Conservation (phyloP, 2,113 vertebrate species). For the Esox niger region DNA sequence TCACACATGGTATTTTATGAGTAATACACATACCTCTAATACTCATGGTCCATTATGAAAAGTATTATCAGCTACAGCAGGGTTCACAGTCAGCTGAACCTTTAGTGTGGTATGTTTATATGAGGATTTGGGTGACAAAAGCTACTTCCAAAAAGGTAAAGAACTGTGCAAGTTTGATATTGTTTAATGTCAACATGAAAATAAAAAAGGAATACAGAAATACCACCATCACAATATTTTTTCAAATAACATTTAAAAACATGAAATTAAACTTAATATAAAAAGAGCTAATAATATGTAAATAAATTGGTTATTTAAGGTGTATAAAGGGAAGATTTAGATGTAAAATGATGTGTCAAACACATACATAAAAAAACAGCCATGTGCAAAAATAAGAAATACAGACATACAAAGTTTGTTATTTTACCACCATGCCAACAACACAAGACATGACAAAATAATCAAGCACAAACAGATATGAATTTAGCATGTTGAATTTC, state of each 20-base stretch:
- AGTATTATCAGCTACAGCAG: too few relatives aligned
- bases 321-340: slow-evolving; percentile 16
- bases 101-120: too few relatives aligned
- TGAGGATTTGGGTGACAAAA: too few relatives aligned
- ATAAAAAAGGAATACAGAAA: slow-evolving; percentile 4
- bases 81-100: too few relatives aligned
- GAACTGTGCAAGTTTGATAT: slow-evolving; percentile 2
- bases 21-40: too few relatives aligned
- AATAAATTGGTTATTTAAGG: slow-evolving; percentile 33
- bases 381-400: slow-evolving; percentile 16
- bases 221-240: slow-evolving; percentile 1
- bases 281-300: slow-evolving; percentile 29
- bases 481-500: slow-evolving; percentile 3
- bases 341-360: slow-evolving; percentile 23
- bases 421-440: slow-evolving; percentile 10
- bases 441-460: slow-evolving; percentile 7
- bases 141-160: not conserved
- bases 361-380: slow-evolving; percentile 16
- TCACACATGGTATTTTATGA: too few relatives aligned
- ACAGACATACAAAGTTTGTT: slow-evolving; percentile 19
- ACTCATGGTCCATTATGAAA: too few relatives aligned
- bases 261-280: slow-evolving; percentile 13
- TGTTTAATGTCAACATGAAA: slow-evolving; percentile 48
- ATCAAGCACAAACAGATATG: slow-evolving; percentile 9
- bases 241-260: slow-evolving; percentile 26